These are phyloP conservation scores for Oreochromis mossambicus DNA, from an alignment of 2,797 vertebrate species.

Conservation along the genomic window DNA sequence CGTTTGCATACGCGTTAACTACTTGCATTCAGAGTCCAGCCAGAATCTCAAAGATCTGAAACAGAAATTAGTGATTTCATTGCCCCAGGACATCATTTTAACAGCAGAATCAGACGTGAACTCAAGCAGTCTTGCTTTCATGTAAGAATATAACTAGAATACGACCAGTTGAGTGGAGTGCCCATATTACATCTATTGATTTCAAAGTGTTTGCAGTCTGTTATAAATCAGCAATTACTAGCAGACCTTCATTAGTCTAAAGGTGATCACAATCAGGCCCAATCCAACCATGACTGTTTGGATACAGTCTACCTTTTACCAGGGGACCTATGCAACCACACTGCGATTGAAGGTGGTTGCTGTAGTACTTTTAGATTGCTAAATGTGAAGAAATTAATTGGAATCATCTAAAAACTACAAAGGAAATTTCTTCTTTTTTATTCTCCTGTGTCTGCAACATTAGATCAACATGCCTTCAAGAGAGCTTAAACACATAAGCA, in stretches of 20 bases:
- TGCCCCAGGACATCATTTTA: fast-evolving
- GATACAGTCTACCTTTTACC: background rate
- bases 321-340: background rate
- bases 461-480: background rate
- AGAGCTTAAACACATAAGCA: background rate
- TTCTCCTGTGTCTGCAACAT: background rate
- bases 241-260: background rate
- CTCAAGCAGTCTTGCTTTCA: background rate
- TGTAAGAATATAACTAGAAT: background rate
- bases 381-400: background rate
- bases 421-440: background rate
- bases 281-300: background rate
- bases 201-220: background rate
- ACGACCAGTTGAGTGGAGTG: background rate
- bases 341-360: fast-evolving
- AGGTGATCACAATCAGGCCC: background rate
- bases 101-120: background rate
- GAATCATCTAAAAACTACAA: background rate
- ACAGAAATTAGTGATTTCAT: background rate
- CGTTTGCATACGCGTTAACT: fast-evolving
- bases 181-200: background rate
- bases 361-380: background rate
- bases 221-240: background rate
- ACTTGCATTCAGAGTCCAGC: background rate
- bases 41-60: background rate